Percentiles rank a stretch among this genome's conserved stretches.
Conservation (phyloP, 2,888 invertebrate genomes). For the Heliconius charithonia region DNA sequence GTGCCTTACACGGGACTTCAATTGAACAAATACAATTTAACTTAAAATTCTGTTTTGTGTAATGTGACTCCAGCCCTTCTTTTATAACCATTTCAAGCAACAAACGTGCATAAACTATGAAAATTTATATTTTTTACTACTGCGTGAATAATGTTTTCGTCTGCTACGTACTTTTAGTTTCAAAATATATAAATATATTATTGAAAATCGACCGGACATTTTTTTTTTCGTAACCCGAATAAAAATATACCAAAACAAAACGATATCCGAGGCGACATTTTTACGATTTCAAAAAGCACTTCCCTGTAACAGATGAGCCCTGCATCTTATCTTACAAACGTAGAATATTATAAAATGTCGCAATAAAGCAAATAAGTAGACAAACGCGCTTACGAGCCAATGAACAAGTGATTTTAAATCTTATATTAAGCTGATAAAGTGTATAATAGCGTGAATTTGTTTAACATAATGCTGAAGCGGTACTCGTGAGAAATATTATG, state of each 20-base stretch:
- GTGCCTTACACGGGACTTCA: slow-evolving; percentile 58
- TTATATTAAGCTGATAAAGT: slow-evolving; percentile 55
- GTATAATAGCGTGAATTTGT: slow-evolving; percentile 51
- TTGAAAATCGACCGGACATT: neutral
- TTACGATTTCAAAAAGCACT: slow-evolving; percentile 61
- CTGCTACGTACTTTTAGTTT: neutral
- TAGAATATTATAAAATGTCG: slow-evolving; percentile 82
- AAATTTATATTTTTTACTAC: neutral
- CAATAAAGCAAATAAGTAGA: slow-evolving; percentile 81
- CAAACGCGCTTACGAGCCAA: slow-evolving; percentile 67
- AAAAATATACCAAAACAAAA: slow-evolving; percentile 21
- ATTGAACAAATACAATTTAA: slow-evolving; percentile 43
- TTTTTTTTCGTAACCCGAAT: neutral
- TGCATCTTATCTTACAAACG: slow-evolving; percentile 73
- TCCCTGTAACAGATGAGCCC: slow-evolving; percentile 70
- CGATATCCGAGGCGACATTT: slow-evolving; percentile 32
- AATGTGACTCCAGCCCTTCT: slow-evolving; percentile 9
- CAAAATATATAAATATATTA: neutral
- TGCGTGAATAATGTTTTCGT: no score
- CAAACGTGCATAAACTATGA: neutral
- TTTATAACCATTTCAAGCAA: neutral
- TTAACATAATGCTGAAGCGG: slow-evolving; percentile 66
- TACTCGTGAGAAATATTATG: slow-evolving; percentile 79
- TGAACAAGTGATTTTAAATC: slow-evolving; percentile 53
- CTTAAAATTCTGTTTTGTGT: slow-evolving; percentile 18